phyloP scores from a whole-genome alignment of 2,113 vertebrate species.

The Hyaena hyaena region DNA sequence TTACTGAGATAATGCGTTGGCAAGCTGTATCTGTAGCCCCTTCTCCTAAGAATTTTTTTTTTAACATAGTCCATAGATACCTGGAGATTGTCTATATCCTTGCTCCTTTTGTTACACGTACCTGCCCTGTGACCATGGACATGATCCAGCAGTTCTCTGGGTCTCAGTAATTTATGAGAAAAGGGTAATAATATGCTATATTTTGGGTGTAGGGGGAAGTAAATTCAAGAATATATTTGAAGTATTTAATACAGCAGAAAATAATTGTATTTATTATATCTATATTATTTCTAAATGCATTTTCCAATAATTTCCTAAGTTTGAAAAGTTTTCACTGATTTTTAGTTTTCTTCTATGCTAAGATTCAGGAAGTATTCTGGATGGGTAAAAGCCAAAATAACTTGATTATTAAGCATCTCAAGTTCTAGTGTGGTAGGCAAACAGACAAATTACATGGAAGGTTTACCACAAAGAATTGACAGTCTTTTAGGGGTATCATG shows the following conservation, averaged over 20 bases:
- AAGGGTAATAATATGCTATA: neutral
- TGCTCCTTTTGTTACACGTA: neutral
- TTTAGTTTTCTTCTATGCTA: conserved; percentile 41
- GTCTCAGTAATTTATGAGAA: neutral
- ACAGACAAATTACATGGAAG: neutral
- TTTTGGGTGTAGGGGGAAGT: neutral
- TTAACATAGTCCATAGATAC: neutral
- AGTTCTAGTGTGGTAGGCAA: neutral
- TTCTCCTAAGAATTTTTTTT: conserved; percentile 35
- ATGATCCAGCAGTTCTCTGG: neutral
- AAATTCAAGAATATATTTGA: conserved; percentile 26
- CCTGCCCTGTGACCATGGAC: neutral
- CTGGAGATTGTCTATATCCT: neutral
- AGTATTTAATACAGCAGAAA: conserved; percentile 35
- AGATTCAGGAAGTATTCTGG: conserved; percentile 18
- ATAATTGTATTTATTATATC: neutral
- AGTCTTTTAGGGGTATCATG: neutral
- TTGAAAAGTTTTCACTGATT: neutral
- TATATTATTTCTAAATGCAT: conserved; percentile 25
- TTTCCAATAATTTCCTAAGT: conserved; percentile 17
- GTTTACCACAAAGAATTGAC: neutral
- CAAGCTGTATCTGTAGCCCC: neutral
- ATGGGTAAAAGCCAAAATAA: neutral
- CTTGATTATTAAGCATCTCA: neutral
- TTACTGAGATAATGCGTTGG: neutral